Evolutionary conservation across 2,113 vertebrate genomes (phyloP).

Genomic region (Isichthys henryi): DNA sequence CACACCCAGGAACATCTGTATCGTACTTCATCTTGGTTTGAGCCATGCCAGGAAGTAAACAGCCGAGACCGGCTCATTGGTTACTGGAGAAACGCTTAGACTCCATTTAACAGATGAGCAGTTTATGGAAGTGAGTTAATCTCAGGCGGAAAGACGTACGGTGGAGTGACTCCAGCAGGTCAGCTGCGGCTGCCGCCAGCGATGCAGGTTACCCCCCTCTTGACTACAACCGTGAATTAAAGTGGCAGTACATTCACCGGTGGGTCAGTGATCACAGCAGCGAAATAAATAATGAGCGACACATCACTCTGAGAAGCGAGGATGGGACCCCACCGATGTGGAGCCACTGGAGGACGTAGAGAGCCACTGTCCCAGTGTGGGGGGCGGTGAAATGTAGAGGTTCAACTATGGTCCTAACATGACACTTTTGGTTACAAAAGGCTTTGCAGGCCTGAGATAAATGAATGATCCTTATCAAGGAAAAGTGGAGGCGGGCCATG

Average conservation of each 20-base stretch:
- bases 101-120: slow-evolving; percentile 19
- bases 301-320: background rate
- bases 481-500: background rate
- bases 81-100: slow-evolving; percentile 15
- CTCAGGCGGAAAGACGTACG: background rate
- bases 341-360: background rate
- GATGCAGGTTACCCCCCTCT: background rate
- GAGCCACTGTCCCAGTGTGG: background rate
- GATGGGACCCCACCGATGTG: background rate
- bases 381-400: background rate
- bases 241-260: background rate
- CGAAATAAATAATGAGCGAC: background rate
- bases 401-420: background rate
- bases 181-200: background rate
- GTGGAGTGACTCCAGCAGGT: background rate
- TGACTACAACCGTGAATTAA: background rate
- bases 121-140: slow-evolving; percentile 16
- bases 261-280: background rate
- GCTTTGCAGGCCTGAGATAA: background rate
- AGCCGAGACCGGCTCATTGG: background rate
- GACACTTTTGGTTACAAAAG: background rate
- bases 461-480: background rate
- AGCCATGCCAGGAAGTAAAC: background rate
- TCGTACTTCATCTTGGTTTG: slow-evolving; percentile 2
- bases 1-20: background rate